Evolutionary conservation across 2,888 invertebrate species (phyloP).

Genomic region (Heliconius charithonia): DNA sequence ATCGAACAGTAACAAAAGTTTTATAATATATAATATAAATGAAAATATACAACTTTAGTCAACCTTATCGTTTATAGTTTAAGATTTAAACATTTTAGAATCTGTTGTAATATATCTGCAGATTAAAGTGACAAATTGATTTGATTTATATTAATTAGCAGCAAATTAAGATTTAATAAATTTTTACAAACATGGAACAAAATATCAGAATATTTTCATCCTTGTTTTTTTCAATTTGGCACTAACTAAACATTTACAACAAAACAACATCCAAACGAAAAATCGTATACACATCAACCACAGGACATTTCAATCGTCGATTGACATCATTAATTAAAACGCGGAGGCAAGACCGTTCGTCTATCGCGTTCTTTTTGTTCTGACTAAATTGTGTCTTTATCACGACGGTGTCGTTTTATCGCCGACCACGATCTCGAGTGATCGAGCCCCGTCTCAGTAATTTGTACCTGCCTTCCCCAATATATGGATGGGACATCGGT

Average conservation of each 20-base stretch:
- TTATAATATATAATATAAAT: not conserved
- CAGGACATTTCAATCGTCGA: conserved; percentile 71
- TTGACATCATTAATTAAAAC: conserved; percentile 76
- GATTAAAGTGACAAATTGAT: not conserved
- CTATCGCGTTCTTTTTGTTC: conserved; percentile 75
- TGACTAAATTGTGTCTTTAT: conserved; percentile 83
- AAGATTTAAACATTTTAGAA: no score
- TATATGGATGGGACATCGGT: conserved; percentile 57
- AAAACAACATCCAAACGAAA: not conserved
- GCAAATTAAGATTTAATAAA: not conserved
- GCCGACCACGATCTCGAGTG: conserved; percentile 73
- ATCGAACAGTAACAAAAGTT: not conserved
- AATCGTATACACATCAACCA: conserved; percentile 43
- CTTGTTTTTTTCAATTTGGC: not conserved
- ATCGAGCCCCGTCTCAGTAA: conserved; percentile 72
- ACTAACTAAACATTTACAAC: not conserved
- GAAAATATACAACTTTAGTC: not conserved
- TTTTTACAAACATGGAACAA: not conserved
- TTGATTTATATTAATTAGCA: not conserved
- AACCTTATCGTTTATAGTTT: not conserved
- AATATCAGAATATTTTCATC: no score
- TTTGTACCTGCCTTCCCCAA: conserved; percentile 76
- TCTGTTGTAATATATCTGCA: not conserved
- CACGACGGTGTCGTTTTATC: conserved; percentile 73
- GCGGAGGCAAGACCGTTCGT: conserved; percentile 73